Evolutionary conservation across 2,797 vertebrate species (phyloP).

Genomic region (Ataeniobius toweri): DNA sequence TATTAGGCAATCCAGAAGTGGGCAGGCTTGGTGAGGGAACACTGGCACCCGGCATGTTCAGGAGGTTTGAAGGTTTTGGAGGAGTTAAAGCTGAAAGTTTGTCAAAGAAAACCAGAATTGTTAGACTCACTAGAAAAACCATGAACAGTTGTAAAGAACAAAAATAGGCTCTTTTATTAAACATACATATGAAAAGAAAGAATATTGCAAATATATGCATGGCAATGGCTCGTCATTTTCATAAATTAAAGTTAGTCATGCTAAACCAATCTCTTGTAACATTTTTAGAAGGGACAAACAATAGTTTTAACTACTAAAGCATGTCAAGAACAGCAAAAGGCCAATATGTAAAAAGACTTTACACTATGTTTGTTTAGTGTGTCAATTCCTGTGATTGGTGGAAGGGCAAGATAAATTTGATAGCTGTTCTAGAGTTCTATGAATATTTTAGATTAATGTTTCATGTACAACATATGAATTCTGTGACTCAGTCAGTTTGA

Average conservation of each 20-base stretch:
- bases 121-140: background rate
- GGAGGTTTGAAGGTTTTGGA: constrained; percentile 96
- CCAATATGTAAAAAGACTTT: background rate
- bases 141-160: background rate
- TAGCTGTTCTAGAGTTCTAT: background rate
- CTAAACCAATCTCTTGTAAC: background rate
- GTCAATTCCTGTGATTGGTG: background rate
- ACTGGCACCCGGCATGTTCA: constrained; percentile 98
- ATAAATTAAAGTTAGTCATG: constrained; percentile 7
- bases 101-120: constrained; percentile 39
- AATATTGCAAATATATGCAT: background rate
- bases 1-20: constrained; percentile 98
- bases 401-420: background rate
- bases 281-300: constrained; percentile 17
- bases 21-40: constrained; percentile 98
- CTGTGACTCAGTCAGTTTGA: constrained; percentile 19
- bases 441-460: background rate
- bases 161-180: background rate
- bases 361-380: background rate
- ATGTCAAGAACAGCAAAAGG: background rate
- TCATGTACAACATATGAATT: background rate
- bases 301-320: background rate
- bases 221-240: constrained; percentile 14
- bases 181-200: constrained; percentile 6
- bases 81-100: constrained; percentile 95